These are phyloP conservation scores for Xestia c-nigrum DNA, from an alignment of 2,888 invertebrate genomes.

Conservation along the genomic window DNA sequence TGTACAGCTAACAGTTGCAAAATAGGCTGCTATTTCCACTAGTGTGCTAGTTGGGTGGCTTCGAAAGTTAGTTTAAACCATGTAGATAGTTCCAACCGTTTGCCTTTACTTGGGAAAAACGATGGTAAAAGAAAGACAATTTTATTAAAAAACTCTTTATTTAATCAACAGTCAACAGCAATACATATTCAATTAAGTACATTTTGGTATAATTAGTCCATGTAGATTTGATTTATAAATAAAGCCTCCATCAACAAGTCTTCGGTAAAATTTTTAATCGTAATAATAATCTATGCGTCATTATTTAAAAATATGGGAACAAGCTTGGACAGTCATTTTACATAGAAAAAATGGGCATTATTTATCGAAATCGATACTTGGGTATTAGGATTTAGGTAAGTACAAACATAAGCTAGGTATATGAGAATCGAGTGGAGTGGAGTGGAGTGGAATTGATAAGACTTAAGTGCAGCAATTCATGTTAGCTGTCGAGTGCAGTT, in stretches of 20 bases:
- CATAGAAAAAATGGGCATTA: not conserved
- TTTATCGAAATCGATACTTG: conserved; percentile 46
- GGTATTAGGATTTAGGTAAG: not conserved
- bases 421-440: too few relatives aligned
- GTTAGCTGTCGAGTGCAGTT: not conserved
- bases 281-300: not conserved
- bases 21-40: too few relatives aligned
- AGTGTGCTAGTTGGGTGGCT: too few relatives aligned
- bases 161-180: conserved; percentile 72
- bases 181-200: conserved; percentile 51
- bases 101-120: too few relatives aligned
- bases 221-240: conserved; percentile 47
- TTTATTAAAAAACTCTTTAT: conserved; percentile 62
- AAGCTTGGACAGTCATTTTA: conserved; percentile 33
- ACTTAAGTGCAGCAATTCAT: not conserved
- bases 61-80: too few relatives aligned
- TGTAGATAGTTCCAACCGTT: too few relatives aligned
- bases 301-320: conserved; percentile 18
- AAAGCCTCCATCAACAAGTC: conserved; percentile 26
- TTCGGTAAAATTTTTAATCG: conserved; percentile 37
- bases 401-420: not conserved
- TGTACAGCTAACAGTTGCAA: too few relatives aligned
- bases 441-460: too few relatives aligned
- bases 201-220: conserved; percentile 38
- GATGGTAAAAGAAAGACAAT: not conserved